Base-by-base conservation (phyloP, 2,888 invertebrate species). In the Mermis nigrescens region DNA sequence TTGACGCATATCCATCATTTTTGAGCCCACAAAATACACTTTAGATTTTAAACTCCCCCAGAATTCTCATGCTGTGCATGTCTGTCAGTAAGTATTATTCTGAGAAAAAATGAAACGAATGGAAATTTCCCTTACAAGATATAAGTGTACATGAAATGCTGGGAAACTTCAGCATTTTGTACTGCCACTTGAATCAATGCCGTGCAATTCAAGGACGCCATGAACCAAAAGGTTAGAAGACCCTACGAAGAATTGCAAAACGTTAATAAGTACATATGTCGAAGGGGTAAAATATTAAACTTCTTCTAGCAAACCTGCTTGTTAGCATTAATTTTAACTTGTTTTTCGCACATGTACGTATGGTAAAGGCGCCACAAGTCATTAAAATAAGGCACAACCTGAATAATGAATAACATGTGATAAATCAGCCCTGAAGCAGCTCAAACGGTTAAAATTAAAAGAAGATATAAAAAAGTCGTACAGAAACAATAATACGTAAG, bases 121-220 rank as follows among this genome's bases (percentile, higher is more conserved):
- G 7, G 31, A 27, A 57, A 51, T 19, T 31, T 15, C 12, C 80
- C 84, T 82, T 77, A 90, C 89, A 91, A 78, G 74, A 91, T 91
- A 71, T 91, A 91, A 75, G 90, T 92, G 78, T 89, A 91, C 64
- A 89, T 90, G 74, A 92, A 89, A 74, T 92, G 89, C 75, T 90
- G 88, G 7, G 22, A 29, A 4, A 29, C 54, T 24, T 84, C 82
- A 60, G 89, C 81, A 67, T 90, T 87, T 58, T 48, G 15, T 12
- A 24, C 26, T 7, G 51, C 15, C 15, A 86, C 80, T 70, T 85
- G 83, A 46, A 91, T 83, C 74, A 91, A 91, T 76, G 91, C 91
- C 0, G 87, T 85, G 73, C 91, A 91, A 75, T 92, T 91, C 4
- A 83, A 80, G 66, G 86, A 86, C 31, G 86, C 88, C 65, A 88